Base-by-base conservation (phyloP, 2,113 vertebrate genomes). In the Philantomba maxwellii region DNA sequence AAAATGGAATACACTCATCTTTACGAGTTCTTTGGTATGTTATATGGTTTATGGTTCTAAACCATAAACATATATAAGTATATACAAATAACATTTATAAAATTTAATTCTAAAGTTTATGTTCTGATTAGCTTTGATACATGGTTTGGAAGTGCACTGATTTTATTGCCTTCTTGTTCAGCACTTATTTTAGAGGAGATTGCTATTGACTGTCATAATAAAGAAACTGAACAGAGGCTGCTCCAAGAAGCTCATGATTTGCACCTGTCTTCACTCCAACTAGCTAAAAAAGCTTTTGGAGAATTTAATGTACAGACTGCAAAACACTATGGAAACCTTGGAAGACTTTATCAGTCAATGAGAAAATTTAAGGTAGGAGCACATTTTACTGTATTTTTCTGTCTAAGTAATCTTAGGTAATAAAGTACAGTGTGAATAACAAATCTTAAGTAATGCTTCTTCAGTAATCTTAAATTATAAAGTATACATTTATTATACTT, bases 301-400 rank as follows among this genome's bases (percentile, higher is more conserved):
- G 99, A 99, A 98, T 99, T 99, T 97, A 99, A 99, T 13, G 99
- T 99, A 55, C 99, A 99, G 98, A 99, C 99, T 17, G 99, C 99
- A 87, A 99, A 99, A 98, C 99, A 99, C 98, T 99, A 99, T 25
- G 99, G 99, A 97, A 99, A 99, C 98, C 99, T 99, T 75, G 99
- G 99, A 77, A 99, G 99, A 51, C 99, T 99, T 94, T 99, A 99
- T 98, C 99, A 99, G 98, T 99, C 99, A 84, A 99, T 99, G 99
- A 99, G 99, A 98, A 99, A 99, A 98, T 99, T 99, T 97, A 99
- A 99, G 99, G 99, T 99, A 94, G 91, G 91, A 0, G 25, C n/a
- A 25, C 64, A 23, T 93, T 91, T 97, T 92, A 47, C 39, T 87
- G 7, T 51, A 57, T 91, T 94, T 96, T 93, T 85, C 70, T 96